phyloP scores from a whole-genome alignment of 2,888 invertebrate species.

The Cheilosia vernalis region DNA sequence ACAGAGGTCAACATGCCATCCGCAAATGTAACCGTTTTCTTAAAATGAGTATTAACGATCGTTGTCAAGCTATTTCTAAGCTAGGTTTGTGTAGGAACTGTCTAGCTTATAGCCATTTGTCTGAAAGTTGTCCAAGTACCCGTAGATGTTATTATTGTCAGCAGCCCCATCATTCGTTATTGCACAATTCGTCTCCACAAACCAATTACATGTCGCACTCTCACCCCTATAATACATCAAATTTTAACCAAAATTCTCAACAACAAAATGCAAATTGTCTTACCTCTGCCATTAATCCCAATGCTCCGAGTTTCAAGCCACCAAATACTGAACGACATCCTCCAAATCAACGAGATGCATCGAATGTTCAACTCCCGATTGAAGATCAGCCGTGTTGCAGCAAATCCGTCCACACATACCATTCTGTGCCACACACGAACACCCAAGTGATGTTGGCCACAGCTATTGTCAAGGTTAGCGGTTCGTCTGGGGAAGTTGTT shows the following conservation, averaged over 20 bases:
- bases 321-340: too few species aligned
- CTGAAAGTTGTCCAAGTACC: background rate
- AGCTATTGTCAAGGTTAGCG: conserved; percentile 1
- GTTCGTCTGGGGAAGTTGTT: conserved; percentile 2
- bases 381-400: too few species aligned
- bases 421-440: background rate
- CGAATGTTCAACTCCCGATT: background rate
- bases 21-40: conserved; percentile 51
- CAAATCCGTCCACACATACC: too few species aligned
- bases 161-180: background rate
- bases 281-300: too few species aligned
- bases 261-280: too few species aligned
- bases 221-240: too few species aligned
- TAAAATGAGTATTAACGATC: conserved; percentile 12
- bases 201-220: too few species aligned
- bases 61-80: background rate
- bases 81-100: conserved; percentile 6
- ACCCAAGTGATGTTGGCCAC: conserved; percentile 17
- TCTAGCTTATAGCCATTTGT: conserved; percentile 12
- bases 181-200: background rate
- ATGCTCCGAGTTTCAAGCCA: too few species aligned
- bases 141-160: conserved; percentile 4
- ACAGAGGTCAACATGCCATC: conserved; percentile 40
- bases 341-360: too few species aligned
- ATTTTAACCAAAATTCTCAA: too few species aligned